Base-by-base conservation (phyloP, 2,888 invertebrate genomes). In the Lobophora halterata region DNA sequence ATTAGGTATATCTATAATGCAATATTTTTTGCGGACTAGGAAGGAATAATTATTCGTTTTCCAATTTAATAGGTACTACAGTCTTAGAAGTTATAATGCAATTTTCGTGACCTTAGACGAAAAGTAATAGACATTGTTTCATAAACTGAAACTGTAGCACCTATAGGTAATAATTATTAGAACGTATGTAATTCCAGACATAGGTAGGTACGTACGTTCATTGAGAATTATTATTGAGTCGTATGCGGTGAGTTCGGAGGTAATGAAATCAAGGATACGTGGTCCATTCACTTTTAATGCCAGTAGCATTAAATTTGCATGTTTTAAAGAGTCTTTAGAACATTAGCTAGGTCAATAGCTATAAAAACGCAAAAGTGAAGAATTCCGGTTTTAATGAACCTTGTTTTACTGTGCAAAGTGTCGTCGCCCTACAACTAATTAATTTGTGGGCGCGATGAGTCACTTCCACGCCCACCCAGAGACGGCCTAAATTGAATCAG, bases 391-490 rank as follows among this genome's bases (percentile, higher is more conserved):
- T 8, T n/a, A 26, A 25, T 33, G 29, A 33, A 33, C 29, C 29
- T 23, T 25, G 18, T 37, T 33, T 28, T 23, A 18, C 16, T 8
- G 8, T 18, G 27, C 35, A 19, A 37, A 30, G 6, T 13, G 13
- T 16, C 24, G 26, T 38, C 14, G 63, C 46, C 61, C 72, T 58
- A 71, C 58, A 40, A 40, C 61, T 75, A 77, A 79, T 79, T 74
- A 78, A 71, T 72, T 76, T 62, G 64, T 49, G 44, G 49, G 53
- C 64, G 68, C 64, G 68, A 31, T 62, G 73, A 66, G 68, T 58
- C 78, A 56, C 50, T 49, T 51, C 53, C 65, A 61, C 73, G 49
- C 76, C 73, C 62, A 46, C 33, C 58, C 30, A 41, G 52, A 55
- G 42, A 52, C 57, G 45, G 42, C 58, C 52, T 39, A 57, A 71